Base-by-base conservation (phyloP, 2,888 invertebrate genomes). In the Apotomis betuletana region DNA sequence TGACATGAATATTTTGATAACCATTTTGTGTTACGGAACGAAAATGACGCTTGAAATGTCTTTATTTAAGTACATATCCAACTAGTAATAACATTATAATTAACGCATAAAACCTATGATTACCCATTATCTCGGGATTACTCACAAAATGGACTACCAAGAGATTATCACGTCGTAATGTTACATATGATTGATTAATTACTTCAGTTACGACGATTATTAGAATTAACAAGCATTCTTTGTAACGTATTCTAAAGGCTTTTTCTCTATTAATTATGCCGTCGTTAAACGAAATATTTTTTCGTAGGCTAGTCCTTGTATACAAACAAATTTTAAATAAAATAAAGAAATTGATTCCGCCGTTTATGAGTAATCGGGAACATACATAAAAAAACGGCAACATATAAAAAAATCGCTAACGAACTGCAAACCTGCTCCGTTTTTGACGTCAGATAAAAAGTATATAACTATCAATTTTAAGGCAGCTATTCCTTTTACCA, bases 111-210 rank as follows among this genome's bases (percentile, higher is more conserved):
- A 46, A n/a, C 52, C 13, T n/a, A 38, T 63, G 4, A 63, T 3
- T 52, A 4, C 64, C 44, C 15, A 55, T 64, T 60, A 60, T 41
- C 27, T 59, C 15, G 52, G 44, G 59, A 12, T 67, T 15, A 41
- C 12, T 41, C 3, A 60, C 41, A 27, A 60, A 52, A 51, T 38
- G 38, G 36, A 5, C 9, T 1, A 8, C n/a, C 54, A 4, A 54
- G 41, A 44, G 62, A 58, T 69, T 61, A 69, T 55, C 62, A 51
- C 55, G 5, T 52, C 49, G 3, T 54, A 60, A 61, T 36, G 3
- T 54, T 54, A 61, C 68, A 51, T 52, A 54, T 49, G 65, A 60
- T 38, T 70, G 65, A 70, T 15, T 60, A 70, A 60, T 65, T 59
- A 54, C 27, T 36, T 12, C 59, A 57, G 10, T 61, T 49, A 69